Base-by-base conservation (phyloP, 2,888 invertebrate species). In the Incurvaria masculella region DNA sequence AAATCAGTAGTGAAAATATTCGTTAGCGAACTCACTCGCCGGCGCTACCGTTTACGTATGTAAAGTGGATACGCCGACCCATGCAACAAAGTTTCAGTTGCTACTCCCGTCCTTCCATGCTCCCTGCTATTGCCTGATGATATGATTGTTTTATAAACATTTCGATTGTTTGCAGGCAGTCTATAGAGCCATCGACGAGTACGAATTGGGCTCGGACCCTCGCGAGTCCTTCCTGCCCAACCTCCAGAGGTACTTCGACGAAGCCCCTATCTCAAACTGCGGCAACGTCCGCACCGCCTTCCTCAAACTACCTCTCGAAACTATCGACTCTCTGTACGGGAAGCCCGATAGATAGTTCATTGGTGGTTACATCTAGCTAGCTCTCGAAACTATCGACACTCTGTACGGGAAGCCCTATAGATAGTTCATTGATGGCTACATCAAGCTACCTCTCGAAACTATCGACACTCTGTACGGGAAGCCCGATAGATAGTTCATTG, bases 171-270 rank as follows among this genome's bases (percentile, higher is more conserved):
- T 65, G 23, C 63, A 73, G 72, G 74, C 76, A 26, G 62, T 78
- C 14, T 74, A 76, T 54, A 62, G 59, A 47, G 71, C 74, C 1
- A 62, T 75, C 21, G 61, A 66, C 17, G 70, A 76, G 53, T 88
- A 88, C 68, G 81, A 83, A 55, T 61, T 92, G 14, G 87, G 86
- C 3, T 80, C 79, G 2, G 86, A 89, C 61, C 73, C 86, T 1
- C 80, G 83, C 48, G 72, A 75, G 49, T 79, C 83, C 48, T 75
- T 91, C 53, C 69, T 87, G 41, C 62, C 81, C 51, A 83, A 82
- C 17, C 65, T 79, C 61, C 62, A 68, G 21, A 61, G 58, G 45
- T 69, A 74, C 54, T 61, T 78, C n/a, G 54, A 59, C 0, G 61
- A 61, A 44, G 64, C 66, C 2, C 59, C 68, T 0, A 51, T 61